Percentiles rank a stretch among this genome's conserved stretches.
Evolutionary conservation across 2,888 invertebrate species (phyloP).

Genomic region (Nasonia oneida): DNA sequence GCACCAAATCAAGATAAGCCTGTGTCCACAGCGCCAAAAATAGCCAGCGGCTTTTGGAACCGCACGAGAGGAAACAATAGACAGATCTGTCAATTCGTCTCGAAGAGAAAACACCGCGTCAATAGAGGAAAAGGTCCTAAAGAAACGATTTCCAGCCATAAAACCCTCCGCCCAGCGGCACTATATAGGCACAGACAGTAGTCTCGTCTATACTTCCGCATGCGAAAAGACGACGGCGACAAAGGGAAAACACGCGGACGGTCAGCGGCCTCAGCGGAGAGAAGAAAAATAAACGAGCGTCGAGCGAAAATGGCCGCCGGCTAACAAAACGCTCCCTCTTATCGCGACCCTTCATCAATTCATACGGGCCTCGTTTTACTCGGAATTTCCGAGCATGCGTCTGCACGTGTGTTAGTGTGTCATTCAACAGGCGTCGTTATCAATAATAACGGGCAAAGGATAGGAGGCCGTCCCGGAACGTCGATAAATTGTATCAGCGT

Average conservation of each 20-base stretch:
- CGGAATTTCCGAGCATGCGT: background rate
- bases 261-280: background rate
- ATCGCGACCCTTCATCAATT: slow-evolving; percentile 30
- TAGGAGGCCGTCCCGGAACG: background rate
- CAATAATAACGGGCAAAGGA: slow-evolving; percentile 31
- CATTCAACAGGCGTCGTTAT: slow-evolving; percentile 49
- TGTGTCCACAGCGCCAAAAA: background rate
- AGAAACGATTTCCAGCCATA: background rate
- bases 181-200: background rate
- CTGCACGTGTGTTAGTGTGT: background rate
- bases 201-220: background rate
- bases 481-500: slow-evolving; percentile 42
- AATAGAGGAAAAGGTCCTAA: background rate
- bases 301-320: background rate
- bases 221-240: background rate
- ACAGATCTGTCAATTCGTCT: background rate
- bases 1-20: background rate
- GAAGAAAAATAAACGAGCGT: background rate
- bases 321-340: background rate
- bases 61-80: background rate
- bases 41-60: background rate
- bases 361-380: slow-evolving; percentile 10
- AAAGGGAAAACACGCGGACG: background rate
- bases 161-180: background rate
- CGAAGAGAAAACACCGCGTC: background rate